phyloP scores from a whole-genome alignment of 2,888 invertebrate species.

The Clivina fossor region DNA sequence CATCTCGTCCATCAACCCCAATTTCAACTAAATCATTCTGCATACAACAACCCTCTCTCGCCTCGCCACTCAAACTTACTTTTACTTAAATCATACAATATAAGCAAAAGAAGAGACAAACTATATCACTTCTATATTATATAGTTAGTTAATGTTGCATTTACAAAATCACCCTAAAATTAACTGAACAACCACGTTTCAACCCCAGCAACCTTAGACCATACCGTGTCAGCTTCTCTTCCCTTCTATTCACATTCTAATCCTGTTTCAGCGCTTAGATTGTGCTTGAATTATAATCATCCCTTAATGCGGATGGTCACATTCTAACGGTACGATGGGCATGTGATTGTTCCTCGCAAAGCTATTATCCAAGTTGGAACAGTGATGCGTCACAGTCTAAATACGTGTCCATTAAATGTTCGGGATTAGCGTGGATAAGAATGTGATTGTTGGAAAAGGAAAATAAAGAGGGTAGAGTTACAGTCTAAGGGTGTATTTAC shows the following conservation, averaged over 20 bases:
- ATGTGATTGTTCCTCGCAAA: not conserved
- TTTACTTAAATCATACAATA: too few relatives aligned
- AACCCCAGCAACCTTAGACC: conserved; percentile 16
- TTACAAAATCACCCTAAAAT: conserved; percentile 32
- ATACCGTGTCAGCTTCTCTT: not conserved
- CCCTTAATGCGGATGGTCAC: not conserved
- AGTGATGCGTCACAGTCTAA: conserved; percentile 12
- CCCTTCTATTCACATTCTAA: conserved; percentile 1
- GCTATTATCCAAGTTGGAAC: conserved; percentile 15
- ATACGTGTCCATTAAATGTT: conserved; percentile 19
- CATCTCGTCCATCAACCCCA: too few relatives aligned
- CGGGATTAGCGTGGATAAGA: conserved; percentile 15
- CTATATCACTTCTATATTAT: conserved; percentile 26
- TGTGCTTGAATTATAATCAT: not conserved
- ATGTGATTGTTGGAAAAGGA: not conserved
- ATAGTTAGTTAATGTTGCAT: conserved; percentile 30
- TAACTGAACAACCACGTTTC: conserved; percentile 13
- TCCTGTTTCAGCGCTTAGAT: not conserved
- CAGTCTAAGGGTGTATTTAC: conserved; percentile 24
- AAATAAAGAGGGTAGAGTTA: not conserved
- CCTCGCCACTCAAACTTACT: too few relatives aligned
- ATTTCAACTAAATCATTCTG: too few relatives aligned
- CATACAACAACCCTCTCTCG: too few relatives aligned
- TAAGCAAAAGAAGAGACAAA: too few relatives aligned
- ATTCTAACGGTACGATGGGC: not conserved